Conservation (phyloP, 2,888 invertebrate genomes). For the Cinara cedri region DNA sequence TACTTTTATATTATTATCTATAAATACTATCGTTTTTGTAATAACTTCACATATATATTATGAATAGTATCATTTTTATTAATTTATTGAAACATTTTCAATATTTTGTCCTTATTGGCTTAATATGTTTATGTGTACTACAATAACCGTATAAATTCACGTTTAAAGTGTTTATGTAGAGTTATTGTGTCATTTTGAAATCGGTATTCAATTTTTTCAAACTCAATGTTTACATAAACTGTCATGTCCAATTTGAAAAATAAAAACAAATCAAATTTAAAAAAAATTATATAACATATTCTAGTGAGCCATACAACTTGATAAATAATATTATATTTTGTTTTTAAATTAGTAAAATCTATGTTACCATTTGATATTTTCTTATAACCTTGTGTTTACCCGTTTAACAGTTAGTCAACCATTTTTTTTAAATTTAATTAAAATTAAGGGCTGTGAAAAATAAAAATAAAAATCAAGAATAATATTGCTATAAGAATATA, state of each 20-base stretch:
- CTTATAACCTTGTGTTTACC: constrained; percentile 1
- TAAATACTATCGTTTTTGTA: neutral
- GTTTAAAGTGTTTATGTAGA: no score
- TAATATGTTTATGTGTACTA: no score
- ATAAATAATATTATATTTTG: constrained; percentile 5
- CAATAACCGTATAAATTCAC: no score
- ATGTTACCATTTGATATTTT: constrained; percentile 46
- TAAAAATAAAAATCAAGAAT: constrained; percentile 37
- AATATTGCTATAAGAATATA: constrained; percentile 36
- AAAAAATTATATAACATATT: neutral
- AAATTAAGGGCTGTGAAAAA: constrained; percentile 49
- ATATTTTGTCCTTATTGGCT: no score
- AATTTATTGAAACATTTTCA: neutral
- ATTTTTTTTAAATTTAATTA: constrained; percentile 34
- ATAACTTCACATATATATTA: no score
- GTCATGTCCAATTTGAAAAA: neutral
- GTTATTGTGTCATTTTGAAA: neutral
- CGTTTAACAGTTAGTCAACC: constrained; percentile 17
- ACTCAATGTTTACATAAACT: no score
- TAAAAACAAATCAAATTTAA: neutral
- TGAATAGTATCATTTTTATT: no score
- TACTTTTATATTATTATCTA: neutral
- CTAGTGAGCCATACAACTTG: constrained; percentile 37
- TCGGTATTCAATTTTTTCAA: no score
- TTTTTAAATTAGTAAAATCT: constrained; percentile 38